Evolutionary conservation across 1,140 invertebrate species (phyloP), one percentile per base, ranked within the genome.

Genomic region (Tetramorium simillimum): DNA sequence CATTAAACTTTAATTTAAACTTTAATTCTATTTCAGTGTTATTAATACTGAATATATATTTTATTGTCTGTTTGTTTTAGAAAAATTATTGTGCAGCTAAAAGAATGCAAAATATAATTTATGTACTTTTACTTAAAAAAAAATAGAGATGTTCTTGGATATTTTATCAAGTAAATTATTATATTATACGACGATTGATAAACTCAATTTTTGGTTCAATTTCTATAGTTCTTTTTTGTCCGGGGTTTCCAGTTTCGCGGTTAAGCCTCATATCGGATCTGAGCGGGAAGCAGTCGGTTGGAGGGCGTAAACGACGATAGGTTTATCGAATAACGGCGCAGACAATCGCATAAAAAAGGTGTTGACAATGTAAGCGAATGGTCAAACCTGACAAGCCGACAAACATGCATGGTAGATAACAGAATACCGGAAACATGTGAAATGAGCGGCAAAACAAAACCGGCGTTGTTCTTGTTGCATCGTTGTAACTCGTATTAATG

Each of bases 221-320:
- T 21, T 75, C 62, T 60, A 16, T 73, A 73, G 12, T 12, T 24
- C 58, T 37, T 62, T 73, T 21, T 75, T 21, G 6, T 72, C 40
- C 16, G 1, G 9, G 14, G 16, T n/a, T 70, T 28, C 43, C 24
- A 84, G 56, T 89, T 89, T 84, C 12, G 21, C 24, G 65, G 51
- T 58, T 37, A 49, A 33, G 51, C 87, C 85, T 86, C 77, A 85
- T 92, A 92, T 92, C 91, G 89, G 88, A 90, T 58, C 86, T 87
- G 87, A 58, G 87, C 93, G 91, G 92, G 89, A 93, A 92, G 88
- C 89, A 86, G 89, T 88, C 88, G 51, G 91, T 90, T 62, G 86
- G 92, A 92, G 90, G 93, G 93, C 93, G 92, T 93, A 87, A 89
- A 92, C 91, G 76, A 84, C 65, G 92, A 93, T 93, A 93, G 86